Evolutionary conservation across 2,888 invertebrate species (phyloP).

Genomic region (Lypha dubia): DNA sequence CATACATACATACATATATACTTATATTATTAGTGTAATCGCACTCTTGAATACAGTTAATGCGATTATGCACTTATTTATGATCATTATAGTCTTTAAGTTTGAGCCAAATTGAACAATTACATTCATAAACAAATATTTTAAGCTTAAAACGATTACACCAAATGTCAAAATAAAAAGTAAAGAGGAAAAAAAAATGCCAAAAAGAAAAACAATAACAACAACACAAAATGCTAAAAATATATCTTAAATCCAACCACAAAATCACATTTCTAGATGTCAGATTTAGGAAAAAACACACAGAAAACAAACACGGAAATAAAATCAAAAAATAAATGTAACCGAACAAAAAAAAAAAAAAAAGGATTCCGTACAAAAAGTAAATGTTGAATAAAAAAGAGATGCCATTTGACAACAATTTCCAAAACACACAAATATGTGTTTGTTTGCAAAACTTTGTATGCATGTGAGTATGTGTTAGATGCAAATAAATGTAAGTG

Average conservation of each 20-base stretch:
- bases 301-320: slow-evolving; percentile 70
- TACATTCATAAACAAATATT: slow-evolving; percentile 31
- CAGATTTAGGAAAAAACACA: slow-evolving; percentile 68
- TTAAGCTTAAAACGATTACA: slow-evolving; percentile 56
- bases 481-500: slow-evolving; percentile 4
- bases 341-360: slow-evolving; percentile 53
- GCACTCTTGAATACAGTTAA: slow-evolving; percentile 1
- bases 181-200: slow-evolving; percentile 21
- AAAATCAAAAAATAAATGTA: slow-evolving; percentile 70
- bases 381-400: slow-evolving; percentile 47
- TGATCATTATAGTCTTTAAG: slow-evolving; percentile 47
- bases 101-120: slow-evolving; percentile 55
- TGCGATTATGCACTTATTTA: slow-evolving; percentile 45
- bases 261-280: slow-evolving; percentile 68
- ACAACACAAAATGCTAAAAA: background rate
- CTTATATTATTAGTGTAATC: background rate
- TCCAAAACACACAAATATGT: slow-evolving; percentile 53
- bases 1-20: too few species aligned
- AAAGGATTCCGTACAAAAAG: slow-evolving; percentile 34
- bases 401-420: slow-evolving; percentile 69
- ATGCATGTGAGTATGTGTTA: slow-evolving; percentile 19
- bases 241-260: slow-evolving; percentile 65
- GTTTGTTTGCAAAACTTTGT: background rate
- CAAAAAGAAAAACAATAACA: slow-evolving; percentile 13
- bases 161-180: slow-evolving; percentile 51